Conservation (phyloP, 2,113 vertebrate species). For the Vulpes vulpes region DNA sequence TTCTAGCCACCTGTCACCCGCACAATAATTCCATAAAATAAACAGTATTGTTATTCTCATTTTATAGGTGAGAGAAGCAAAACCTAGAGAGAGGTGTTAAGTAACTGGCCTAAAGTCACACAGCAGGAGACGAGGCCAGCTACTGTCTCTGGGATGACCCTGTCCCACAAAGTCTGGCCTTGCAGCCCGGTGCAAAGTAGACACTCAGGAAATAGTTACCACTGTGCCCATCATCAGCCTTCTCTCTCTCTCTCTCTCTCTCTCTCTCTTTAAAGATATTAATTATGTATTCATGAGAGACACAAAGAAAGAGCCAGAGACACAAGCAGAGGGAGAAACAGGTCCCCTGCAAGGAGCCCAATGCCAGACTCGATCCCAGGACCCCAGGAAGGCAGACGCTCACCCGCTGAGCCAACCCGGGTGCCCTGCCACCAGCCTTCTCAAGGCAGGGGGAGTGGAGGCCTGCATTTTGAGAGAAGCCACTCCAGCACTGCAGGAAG, state of each 20-base stretch:
- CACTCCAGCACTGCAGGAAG: background rate
- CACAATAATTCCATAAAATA: background rate
- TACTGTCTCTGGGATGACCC: background rate
- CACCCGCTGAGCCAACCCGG: no score
- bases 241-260: background rate
- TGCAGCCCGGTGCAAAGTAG: accelerated
- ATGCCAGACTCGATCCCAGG: no score
- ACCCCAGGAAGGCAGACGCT: no score
- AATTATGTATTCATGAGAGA: no score
- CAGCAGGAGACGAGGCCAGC: background rate
- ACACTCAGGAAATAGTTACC: background rate
- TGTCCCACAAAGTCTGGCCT: background rate
- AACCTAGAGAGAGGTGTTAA: background rate
- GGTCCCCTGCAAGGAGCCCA: no score
- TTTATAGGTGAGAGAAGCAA: background rate
- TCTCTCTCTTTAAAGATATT: no score
- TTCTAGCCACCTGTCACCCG: background rate
- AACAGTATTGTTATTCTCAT: background rate
- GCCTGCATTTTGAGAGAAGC: background rate
- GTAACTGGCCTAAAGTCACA: background rate
- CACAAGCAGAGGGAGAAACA: no score
- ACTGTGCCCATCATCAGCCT: no score
- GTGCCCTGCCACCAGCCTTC: no score
- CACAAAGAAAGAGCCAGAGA: no score
- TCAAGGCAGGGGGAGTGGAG: background rate